Conservation (phyloP, 2,888 invertebrate species). For the Lepidonotus clava region DNA sequence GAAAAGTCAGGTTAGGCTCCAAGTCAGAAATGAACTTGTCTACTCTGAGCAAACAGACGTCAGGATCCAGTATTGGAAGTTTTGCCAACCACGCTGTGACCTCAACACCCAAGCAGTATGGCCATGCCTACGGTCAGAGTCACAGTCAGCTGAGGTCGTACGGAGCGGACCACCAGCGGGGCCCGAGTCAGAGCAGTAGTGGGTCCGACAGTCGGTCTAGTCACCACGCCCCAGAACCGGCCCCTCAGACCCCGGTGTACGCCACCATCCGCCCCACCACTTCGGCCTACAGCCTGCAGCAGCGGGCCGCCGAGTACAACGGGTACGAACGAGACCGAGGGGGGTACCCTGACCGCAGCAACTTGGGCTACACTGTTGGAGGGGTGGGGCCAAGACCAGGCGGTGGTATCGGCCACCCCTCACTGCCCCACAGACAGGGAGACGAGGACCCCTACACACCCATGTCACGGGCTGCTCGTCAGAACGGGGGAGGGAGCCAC, state of each 20-base stretch:
- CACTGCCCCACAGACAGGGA: too few species aligned
- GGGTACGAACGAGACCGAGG: slow-evolving; percentile 32
- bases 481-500: slow-evolving; percentile 13
- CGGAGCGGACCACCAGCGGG: background rate
- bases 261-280: slow-evolving; percentile 43
- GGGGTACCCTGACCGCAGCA: background rate
- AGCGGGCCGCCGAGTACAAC: slow-evolving; percentile 19
- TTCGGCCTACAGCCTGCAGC: slow-evolving; percentile 30
- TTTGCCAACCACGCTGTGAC: background rate
- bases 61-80: slow-evolving; percentile 49
- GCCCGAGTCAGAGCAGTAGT: slow-evolving; percentile 37
- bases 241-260: background rate
- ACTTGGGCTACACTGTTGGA: background rate
- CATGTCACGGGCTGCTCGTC: background rate
- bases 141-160: too few species aligned
- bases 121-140: background rate
- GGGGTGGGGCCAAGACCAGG: background rate
- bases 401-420: background rate
- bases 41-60: slow-evolving; percentile 36
- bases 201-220: slow-evolving; percentile 21
- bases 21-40: slow-evolving; percentile 46
- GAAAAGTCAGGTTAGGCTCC: slow-evolving; percentile 1
- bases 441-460: slow-evolving; percentile 18
- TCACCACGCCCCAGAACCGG: background rate
- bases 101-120: slow-evolving; percentile 39